phyloP scores from a whole-genome alignment of 2,888 invertebrate species.

The Trachelus troglodyta region DNA sequence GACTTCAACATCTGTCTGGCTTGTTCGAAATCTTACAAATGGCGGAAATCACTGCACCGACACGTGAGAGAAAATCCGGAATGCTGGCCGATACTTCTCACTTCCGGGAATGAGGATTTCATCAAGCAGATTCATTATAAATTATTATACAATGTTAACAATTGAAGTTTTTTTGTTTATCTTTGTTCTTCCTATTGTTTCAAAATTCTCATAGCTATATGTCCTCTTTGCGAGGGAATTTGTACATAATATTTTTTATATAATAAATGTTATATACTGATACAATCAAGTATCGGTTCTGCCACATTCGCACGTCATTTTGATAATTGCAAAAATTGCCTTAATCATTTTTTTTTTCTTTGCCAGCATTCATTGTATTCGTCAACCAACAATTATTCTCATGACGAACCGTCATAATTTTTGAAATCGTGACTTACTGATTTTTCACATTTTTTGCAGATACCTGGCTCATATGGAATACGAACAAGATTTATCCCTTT shows the following conservation, averaged over 20 bases:
- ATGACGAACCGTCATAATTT: background rate
- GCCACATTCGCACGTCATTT: slow-evolving; percentile 6
- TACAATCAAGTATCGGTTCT: slow-evolving; percentile 5
- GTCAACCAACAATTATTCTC: background rate
- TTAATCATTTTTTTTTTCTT: background rate
- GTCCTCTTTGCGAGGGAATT: background rate
- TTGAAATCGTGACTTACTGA: slow-evolving; percentile 21
- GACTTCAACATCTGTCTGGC: slow-evolving; percentile 56
- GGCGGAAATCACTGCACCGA: slow-evolving; percentile 62
- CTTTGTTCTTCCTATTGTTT: background rate
- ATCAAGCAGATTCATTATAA: slow-evolving; percentile 54
- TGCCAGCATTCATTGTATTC: background rate
- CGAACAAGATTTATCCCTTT: slow-evolving; percentile 56
- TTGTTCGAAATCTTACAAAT: slow-evolving; percentile 63
- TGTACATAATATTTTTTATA: slow-evolving; percentile 13
- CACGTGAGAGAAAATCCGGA: slow-evolving; percentile 61
- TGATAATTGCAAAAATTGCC: background rate
- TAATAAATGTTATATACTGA: slow-evolving; percentile 13
- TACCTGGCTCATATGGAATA: slow-evolving; percentile 18
- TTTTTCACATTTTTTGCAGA: slow-evolving; percentile 37
- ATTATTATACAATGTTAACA: slow-evolving; percentile 46
- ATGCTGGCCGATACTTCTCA: slow-evolving; percentile 60
- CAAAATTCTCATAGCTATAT: background rate
- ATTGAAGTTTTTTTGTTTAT: slow-evolving; percentile 19
- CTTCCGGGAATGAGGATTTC: slow-evolving; percentile 55